These are phyloP conservation scores for Drosophila heteroneura DNA, from an alignment of 2,888 invertebrate species.

Conservation along the genomic window DNA sequence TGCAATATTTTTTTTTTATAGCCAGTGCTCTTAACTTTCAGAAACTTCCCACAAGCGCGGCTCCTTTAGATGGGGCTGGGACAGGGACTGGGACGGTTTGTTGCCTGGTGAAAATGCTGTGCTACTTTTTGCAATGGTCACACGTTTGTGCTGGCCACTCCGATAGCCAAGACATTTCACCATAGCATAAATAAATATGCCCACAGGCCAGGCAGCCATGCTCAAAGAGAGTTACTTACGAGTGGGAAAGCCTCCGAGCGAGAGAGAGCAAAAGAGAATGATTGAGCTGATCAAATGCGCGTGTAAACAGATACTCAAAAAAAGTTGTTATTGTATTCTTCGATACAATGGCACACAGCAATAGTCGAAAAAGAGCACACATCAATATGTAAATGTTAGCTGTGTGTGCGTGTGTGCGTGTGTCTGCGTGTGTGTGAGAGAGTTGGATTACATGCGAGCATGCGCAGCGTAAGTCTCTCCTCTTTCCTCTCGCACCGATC, in stretches of 20 bases:
- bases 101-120: conserved; percentile 51
- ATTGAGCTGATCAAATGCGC: conserved; percentile 4
- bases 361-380: conserved; percentile 35
- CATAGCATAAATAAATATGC: conserved; percentile 67
- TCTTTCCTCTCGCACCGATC: conserved; percentile 57
- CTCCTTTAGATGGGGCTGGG: conserved; percentile 18
- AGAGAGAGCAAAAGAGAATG: conserved; percentile 21
- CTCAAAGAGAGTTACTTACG: conserved; percentile 25
- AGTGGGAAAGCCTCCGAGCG: conserved; percentile 5
- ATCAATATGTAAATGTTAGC: conserved; percentile 17
- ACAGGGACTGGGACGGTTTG: neutral
- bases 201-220: conserved; percentile 56
- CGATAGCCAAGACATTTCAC: conserved; percentile 56
- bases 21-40: neutral
- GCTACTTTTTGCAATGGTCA: conserved; percentile 59
- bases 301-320: conserved; percentile 18
- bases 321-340: conserved; percentile 14
- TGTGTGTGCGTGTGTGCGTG: conserved; percentile 11
- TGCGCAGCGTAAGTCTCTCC: conserved; percentile 58
- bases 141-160: conserved; percentile 32
- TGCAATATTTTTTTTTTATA: neutral
- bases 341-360: conserved; percentile 12
- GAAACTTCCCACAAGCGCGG: conserved; percentile 9
- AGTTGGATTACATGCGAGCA: conserved; percentile 67
- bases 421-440: conserved; percentile 14